These are phyloP conservation scores for Danio rerio DNA, from an alignment of 2,113 vertebrate species.

Conservation along the genomic window DNA sequence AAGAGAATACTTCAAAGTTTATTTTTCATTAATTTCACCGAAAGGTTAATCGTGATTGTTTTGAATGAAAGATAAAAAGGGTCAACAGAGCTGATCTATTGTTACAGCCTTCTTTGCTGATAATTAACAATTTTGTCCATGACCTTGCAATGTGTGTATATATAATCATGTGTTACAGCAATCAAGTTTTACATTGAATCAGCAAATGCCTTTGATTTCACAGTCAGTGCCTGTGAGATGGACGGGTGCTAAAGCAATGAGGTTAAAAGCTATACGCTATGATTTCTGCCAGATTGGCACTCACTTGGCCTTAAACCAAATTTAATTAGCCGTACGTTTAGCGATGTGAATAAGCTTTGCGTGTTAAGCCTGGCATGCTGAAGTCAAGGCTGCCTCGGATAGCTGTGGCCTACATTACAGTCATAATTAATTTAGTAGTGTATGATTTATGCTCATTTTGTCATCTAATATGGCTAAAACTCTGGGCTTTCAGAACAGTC, in stretches of 20 bases:
- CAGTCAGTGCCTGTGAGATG: no score
- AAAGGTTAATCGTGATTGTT: no score
- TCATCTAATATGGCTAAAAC: constrained; percentile 16
- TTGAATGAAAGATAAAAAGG: no score
- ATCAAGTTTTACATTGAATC: background rate
- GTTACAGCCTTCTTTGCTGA: no score
- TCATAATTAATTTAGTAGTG: constrained; percentile 31
- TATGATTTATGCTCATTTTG: constrained; percentile 44
- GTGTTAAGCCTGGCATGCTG: constrained; percentile 19
- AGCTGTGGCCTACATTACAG: constrained; percentile 11
- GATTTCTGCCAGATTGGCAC: background rate
- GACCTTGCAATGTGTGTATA: no score
- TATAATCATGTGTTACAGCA: background rate
- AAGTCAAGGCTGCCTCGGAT: constrained; percentile 24
- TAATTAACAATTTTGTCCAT: no score
- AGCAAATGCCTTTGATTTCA: background rate
- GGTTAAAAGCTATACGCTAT: background rate
- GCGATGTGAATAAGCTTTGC: constrained; percentile 6
- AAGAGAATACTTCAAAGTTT: no score
- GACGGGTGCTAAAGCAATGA: background rate
- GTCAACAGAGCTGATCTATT: no score
- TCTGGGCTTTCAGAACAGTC: constrained; percentile 19
- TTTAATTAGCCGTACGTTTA: constrained; percentile 25
- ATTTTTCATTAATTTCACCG: no score
- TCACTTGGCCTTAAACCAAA: constrained; percentile 30